Conservation (phyloP, 2,797 vertebrate species). For the Triplophysa yarkandensis region DNA sequence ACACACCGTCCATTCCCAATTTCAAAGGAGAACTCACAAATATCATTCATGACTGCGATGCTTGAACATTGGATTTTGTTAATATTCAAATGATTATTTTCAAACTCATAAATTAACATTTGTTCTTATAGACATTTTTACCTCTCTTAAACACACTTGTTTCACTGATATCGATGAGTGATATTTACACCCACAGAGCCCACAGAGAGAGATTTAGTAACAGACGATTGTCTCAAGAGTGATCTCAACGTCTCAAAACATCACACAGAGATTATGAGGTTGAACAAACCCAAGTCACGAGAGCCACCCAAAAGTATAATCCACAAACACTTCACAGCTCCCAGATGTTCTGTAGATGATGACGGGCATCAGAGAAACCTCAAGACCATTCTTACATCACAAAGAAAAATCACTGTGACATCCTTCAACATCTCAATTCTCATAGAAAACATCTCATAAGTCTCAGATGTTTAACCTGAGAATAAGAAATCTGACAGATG, state of each 20-base stretch:
- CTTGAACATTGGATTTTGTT: too few species aligned
- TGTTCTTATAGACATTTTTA: not conserved
- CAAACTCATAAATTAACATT: too few species aligned
- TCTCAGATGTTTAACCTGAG: too few species aligned
- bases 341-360: slow-evolving; percentile 13
- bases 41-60: too few species aligned
- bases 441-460: too few species aligned
- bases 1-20: not conserved
- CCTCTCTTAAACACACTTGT: not conserved
- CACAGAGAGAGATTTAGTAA: slow-evolving; percentile 65
- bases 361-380: not conserved
- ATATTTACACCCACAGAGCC: too few species aligned
- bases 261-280: slow-evolving; percentile 49
- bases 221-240: slow-evolving; percentile 59
- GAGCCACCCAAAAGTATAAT: slow-evolving; percentile 15
- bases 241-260: too few species aligned
- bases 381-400: too few species aligned
- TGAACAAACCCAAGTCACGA: slow-evolving; percentile 54
- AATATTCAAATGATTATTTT: too few species aligned
- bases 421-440: too few species aligned
- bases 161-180: not conserved
- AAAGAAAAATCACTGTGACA: too few species aligned
- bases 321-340: slow-evolving; percentile 39
- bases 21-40: not conserved
- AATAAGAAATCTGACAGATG: too few species aligned